Percentiles rank a stretch among this genome's conserved stretches.
phyloP scores from a whole-genome alignment of 37 sponge, comb jelly and placozoan genomes.

The Geodia barretti region DNA sequence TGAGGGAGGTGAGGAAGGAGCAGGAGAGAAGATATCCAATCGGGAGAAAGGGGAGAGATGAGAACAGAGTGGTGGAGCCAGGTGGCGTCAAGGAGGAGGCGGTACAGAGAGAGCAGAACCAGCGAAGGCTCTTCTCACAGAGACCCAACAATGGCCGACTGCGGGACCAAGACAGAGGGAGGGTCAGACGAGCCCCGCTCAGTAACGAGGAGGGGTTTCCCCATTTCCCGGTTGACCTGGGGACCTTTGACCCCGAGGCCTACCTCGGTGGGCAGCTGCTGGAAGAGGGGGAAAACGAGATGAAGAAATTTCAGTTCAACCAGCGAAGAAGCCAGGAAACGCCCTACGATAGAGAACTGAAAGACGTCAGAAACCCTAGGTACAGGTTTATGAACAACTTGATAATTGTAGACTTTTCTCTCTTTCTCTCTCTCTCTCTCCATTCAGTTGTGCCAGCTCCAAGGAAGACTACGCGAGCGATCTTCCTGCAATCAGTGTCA shows the following conservation, averaged over 20 bases:
- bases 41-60: neutral
- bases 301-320: conserved; percentile 59
- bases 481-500: conserved; percentile 50
- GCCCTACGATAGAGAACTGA: conserved; percentile 21
- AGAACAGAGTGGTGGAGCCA: neutral
- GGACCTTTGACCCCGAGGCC: conserved; percentile 36
- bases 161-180: neutral
- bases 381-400: neutral
- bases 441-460: conserved; percentile 7
- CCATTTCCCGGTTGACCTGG: neutral
- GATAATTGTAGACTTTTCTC: neutral
- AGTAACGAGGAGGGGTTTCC: neutral
- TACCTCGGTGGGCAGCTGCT: conserved; percentile 51
- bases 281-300: conserved; percentile 30
- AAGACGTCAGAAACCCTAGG: conserved; percentile 32
- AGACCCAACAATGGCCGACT: neutral
- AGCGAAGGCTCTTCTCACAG: neutral
- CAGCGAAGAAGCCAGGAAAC: conserved; percentile 63
- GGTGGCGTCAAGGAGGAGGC: too few species aligned
- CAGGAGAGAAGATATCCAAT: too few species aligned
- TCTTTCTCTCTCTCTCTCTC: neutral
- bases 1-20: too few species aligned
- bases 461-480: conserved; percentile 10
- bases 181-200: neutral
- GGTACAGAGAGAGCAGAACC: neutral